phyloP scores from a whole-genome alignment of 2,113 vertebrate genomes.

The Mus spicilegus region DNA sequence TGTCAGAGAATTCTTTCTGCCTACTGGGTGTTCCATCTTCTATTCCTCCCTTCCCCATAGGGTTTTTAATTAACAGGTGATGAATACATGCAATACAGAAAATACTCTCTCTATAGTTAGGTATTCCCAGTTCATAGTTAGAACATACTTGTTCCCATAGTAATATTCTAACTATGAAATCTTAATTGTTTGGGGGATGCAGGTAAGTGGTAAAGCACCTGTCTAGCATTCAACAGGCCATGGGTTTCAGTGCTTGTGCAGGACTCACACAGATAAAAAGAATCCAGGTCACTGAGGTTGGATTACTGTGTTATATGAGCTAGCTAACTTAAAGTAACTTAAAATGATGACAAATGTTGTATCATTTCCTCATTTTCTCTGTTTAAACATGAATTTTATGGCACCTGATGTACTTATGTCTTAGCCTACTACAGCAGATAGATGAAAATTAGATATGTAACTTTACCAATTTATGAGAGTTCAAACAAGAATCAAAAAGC shows the following conservation, averaged over 20 bases:
- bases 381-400: neutral
- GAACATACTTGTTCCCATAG: neutral
- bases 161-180: neutral
- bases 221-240: neutral
- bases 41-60: too few species aligned
- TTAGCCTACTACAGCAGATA: neutral
- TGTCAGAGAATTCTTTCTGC: too few species aligned
- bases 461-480: neutral
- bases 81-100: too few species aligned
- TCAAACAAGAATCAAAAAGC: neutral
- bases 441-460: neutral
- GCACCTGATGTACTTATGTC: fast-evolving
- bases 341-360: neutral
- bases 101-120: neutral
- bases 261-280: neutral
- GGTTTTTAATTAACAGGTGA: too few species aligned
- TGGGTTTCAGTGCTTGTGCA: neutral
- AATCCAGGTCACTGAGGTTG: neutral
- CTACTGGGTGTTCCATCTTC: too few species aligned
- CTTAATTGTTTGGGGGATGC: neutral
- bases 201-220: neutral
- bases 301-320: neutral
- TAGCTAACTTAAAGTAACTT: neutral
- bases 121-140: neutral
- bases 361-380: neutral